Evolutionary conservation across 2,888 invertebrate genomes (phyloP).

Genomic region (Phalera bucephala): DNA sequence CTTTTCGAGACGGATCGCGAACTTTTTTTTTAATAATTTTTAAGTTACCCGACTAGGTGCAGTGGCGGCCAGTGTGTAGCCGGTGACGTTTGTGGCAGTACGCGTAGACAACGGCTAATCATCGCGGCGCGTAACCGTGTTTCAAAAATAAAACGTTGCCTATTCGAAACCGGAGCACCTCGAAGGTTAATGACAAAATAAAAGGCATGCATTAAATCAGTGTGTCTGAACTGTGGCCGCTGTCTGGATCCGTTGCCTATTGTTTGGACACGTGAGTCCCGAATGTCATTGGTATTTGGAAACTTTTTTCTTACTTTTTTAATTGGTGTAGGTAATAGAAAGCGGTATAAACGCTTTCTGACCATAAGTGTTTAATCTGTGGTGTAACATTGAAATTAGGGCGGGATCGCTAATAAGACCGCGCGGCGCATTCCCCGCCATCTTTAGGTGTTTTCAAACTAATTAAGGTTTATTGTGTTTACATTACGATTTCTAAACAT

Average conservation of each 20-base stretch:
- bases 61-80: constrained; percentile 42
- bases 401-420: too few species aligned
- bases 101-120: constrained; percentile 48
- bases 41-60: constrained; percentile 31
- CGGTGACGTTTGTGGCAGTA: constrained; percentile 40
- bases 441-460: constrained; percentile 24
- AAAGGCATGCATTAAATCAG: constrained; percentile 73
- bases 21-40: constrained; percentile 34
- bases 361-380: neutral
- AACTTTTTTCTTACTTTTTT: constrained; percentile 3
- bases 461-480: constrained; percentile 35
- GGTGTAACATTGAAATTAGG: constrained; percentile 22
- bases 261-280: constrained; percentile 52
- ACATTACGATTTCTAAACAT: constrained; percentile 29
- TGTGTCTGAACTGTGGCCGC: constrained; percentile 49
- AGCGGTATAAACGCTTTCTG: neutral
- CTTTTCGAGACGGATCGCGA: constrained; percentile 51
- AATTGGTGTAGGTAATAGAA: neutral
- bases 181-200: constrained; percentile 81
- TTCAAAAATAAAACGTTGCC: constrained; percentile 79
- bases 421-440: constrained; percentile 16
- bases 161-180: constrained; percentile 78
- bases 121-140: constrained; percentile 69
- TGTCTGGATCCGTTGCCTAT: constrained; percentile 47
- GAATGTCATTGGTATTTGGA: constrained; percentile 18